Conservation (phyloP, 2,888 invertebrate species). For the Zhengitettix transpicula region DNA sequence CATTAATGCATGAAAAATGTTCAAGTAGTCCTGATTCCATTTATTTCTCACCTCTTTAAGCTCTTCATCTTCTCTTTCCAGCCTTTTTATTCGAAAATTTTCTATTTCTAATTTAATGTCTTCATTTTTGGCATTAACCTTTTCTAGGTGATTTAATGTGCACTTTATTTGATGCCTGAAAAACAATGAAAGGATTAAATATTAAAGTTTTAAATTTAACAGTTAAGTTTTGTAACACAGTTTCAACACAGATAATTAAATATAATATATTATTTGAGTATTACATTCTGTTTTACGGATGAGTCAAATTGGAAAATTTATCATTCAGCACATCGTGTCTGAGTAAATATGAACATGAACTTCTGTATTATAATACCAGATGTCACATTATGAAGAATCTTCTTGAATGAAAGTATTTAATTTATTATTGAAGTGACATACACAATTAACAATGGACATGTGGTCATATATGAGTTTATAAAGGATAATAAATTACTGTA, state of each 20-base stretch:
- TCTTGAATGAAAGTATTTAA: not conserved
- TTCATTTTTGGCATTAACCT: constrained; percentile 29
- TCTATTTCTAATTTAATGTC: constrained; percentile 30
- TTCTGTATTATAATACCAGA: too few species aligned
- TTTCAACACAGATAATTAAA: too few species aligned
- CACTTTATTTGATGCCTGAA: constrained; percentile 34
- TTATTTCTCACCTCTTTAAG: constrained; percentile 23
- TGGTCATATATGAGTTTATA: not conserved
- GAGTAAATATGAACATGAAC: too few species aligned
- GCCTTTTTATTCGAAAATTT: constrained; percentile 26
- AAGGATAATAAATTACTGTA: too few species aligned
- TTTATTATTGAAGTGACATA: not conserved
- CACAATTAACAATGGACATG: not conserved
- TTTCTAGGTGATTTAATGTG: constrained; percentile 32
- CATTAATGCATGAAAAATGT: too few species aligned
- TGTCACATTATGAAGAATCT: not conserved
- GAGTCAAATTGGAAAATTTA: too few species aligned
- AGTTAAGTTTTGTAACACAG: not conserved
- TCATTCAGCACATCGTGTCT: too few species aligned
- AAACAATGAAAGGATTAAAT: constrained; percentile 5
- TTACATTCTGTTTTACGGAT: too few species aligned
- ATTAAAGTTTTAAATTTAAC: not conserved
- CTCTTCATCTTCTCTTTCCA: constrained; percentile 24
- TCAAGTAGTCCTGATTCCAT: too few species aligned
- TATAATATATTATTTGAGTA: too few species aligned